A percentile compares a stretch with the other conserved stretches of the same genome.
phyloP scores from a whole-genome alignment of 2,113 vertebrate species.

The Tapirus terrestris region DNA sequence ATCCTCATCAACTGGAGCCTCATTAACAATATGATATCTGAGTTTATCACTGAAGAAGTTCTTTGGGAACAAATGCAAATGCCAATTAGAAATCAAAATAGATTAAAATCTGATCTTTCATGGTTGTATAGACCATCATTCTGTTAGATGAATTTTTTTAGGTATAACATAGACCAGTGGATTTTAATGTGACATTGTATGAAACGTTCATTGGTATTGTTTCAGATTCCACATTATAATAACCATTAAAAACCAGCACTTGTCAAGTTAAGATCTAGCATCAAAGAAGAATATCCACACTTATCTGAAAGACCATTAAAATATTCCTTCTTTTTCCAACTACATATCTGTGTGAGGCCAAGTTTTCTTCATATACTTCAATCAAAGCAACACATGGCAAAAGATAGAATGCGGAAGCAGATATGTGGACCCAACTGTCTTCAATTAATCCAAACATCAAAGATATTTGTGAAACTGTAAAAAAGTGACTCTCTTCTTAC shows the following conservation, averaged over 20 bases:
- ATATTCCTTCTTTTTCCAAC: not conserved
- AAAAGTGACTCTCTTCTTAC: not conserved
- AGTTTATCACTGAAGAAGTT: not conserved
- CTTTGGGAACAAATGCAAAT: not conserved
- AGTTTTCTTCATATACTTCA: not conserved
- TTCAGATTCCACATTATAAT: not conserved
- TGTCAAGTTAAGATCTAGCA: not conserved
- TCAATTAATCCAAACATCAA: not conserved
- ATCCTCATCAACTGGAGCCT: not conserved
- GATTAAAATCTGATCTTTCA: not conserved
- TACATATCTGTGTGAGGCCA: not conserved
- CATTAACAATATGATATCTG: not conserved
- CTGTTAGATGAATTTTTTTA: not conserved
- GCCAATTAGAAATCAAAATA: not conserved
- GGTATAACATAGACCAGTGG: not conserved
- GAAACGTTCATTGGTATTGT: not conserved
- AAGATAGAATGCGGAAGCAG: not conserved
- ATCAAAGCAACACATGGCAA: not conserved
- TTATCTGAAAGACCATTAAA: not conserved
- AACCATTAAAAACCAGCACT: not conserved
- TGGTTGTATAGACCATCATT: not conserved
- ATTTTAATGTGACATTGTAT: not conserved
- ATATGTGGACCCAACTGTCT: not conserved
- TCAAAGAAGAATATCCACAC: not conserved
- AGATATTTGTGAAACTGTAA: not conserved